Conservation (phyloP, 2,113 vertebrate species). For the Oceanodroma tethys region DNA sequence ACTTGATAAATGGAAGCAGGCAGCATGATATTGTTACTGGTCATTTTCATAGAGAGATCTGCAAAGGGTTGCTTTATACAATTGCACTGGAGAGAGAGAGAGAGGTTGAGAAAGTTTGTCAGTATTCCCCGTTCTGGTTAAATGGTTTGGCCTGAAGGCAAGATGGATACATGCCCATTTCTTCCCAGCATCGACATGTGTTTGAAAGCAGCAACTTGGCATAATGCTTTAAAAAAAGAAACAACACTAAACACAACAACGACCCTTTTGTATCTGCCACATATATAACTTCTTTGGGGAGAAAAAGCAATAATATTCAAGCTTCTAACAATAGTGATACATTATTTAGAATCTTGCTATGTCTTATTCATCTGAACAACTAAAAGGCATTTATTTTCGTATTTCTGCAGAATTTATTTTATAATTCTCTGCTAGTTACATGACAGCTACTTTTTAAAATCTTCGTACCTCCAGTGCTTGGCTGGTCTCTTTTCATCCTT, state of each 20-base stretch:
- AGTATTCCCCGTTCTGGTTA: constrained; percentile 49
- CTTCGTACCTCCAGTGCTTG: neutral
- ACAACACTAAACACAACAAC: neutral
- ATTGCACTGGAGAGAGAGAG: neutral
- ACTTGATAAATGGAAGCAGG: neutral
- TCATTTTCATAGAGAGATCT: neutral
- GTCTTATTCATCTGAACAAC: neutral
- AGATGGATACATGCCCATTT: constrained; percentile 32
- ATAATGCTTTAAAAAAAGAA: neutral
- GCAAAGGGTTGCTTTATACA: neutral
- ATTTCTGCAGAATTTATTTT: neutral
- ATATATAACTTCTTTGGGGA: neutral
- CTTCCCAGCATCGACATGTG: constrained; percentile 16
- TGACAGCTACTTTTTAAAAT: neutral
- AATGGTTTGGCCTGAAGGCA: constrained; percentile 44
- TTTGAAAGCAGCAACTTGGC: constrained; percentile 54
- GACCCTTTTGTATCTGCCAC: neutral
- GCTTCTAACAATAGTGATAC: neutral
- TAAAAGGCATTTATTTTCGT: neutral
- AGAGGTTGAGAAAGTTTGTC: constrained; percentile 32
- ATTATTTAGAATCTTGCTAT: neutral
- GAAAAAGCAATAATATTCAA: neutral
- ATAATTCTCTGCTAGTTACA: neutral
- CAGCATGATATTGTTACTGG: neutral
- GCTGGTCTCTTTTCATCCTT: neutral